Conservation (phyloP, 92 coral and sea anemone genomes). For the Porites rus region DNA sequence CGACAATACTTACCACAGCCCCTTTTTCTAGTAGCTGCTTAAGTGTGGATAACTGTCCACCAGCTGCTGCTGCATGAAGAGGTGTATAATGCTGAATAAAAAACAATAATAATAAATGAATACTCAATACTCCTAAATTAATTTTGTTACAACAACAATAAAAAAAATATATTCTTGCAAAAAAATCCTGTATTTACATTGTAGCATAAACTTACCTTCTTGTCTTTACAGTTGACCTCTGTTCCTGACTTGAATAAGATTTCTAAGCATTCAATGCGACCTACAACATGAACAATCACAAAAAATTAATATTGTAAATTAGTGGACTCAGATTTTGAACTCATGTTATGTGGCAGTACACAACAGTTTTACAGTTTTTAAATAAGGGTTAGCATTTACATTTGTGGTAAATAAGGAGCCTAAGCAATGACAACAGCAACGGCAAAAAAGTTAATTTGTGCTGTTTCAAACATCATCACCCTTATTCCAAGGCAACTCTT, state of each 20-base stretch:
- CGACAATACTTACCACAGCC: slow-evolving; percentile 40
- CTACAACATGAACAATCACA: slow-evolving; percentile 45
- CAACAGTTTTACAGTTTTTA: no score
- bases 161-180: not conserved
- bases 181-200: not conserved
- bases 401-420: no score
- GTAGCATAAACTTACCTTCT: slow-evolving; percentile 62
- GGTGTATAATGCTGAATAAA: slow-evolving; percentile 86
- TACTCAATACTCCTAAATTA: not conserved
- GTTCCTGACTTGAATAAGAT: slow-evolving; percentile 80
- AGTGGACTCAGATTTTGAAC: no score
- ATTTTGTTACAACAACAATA: not conserved
- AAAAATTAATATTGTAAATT: no score
- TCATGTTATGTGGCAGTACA: no score
- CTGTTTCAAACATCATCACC: no score
- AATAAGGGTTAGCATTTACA: no score
- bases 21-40: slow-evolving; percentile 82
- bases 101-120: not conserved
- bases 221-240: slow-evolving; percentile 90
- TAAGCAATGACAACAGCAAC: no score
- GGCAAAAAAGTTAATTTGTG: no score
- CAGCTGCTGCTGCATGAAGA: slow-evolving; percentile 98
- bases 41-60: slow-evolving; percentile 90
- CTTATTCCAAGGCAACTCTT: no score
- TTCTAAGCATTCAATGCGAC: slow-evolving; percentile 94